Evolutionary conservation across 2,113 vertebrate species (phyloP).

Genomic region (Telmatochromis sp.): DNA sequence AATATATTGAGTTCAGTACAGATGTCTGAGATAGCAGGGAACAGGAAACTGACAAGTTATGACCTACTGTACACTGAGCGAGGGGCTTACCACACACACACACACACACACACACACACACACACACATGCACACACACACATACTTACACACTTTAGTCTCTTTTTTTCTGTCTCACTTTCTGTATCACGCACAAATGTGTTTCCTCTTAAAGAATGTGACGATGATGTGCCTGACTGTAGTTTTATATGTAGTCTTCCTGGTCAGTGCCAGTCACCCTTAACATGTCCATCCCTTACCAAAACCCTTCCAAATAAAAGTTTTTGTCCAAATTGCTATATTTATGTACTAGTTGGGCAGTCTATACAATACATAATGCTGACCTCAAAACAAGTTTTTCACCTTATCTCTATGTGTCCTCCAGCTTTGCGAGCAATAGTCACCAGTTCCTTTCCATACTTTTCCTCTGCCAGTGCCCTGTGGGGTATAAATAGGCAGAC

Average conservation of each 20-base stretch:
- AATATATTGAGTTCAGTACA: not conserved
- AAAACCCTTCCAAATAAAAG: not conserved
- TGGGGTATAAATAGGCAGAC: not conserved
- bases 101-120: not conserved
- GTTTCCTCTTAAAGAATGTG: not conserved
- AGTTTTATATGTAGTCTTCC: not conserved
- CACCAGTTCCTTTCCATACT: slow-evolving; percentile 88
- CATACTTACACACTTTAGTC: not conserved
- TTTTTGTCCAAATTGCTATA: not conserved
- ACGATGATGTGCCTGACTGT: not conserved
- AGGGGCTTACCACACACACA: not conserved
- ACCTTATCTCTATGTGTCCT: slow-evolving; percentile 88
- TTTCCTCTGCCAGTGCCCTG: slow-evolving; percentile 90
- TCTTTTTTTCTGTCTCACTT: not conserved
- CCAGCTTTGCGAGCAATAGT: slow-evolving; percentile 85
- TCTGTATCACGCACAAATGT: not conserved
- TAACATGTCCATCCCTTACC: not conserved
- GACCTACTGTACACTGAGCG: not conserved
- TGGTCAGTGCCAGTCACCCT: not conserved
- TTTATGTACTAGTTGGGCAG: not conserved
- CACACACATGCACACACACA: rapidly evolving
- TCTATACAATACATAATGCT: not conserved
- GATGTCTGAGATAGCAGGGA: not conserved
- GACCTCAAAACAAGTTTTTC: not conserved
- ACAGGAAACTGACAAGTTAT: not conserved